Percentiles rank a stretch among this genome's conserved stretches.
phyloP scores from a whole-genome alignment of 2,888 invertebrate species.

The Monopis laevigella region DNA sequence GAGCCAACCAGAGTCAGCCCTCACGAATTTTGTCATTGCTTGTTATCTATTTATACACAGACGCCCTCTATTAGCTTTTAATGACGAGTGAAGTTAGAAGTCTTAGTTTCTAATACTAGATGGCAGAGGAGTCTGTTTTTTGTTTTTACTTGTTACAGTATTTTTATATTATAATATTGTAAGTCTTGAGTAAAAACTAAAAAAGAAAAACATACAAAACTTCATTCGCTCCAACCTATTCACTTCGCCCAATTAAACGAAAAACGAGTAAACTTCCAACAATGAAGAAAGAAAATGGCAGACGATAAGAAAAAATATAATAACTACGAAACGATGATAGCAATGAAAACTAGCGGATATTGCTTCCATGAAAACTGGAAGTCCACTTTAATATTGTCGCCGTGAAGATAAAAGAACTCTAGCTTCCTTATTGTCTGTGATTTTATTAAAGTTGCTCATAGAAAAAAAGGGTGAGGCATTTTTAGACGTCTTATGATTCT shows the following conservation, averaged over 20 bases:
- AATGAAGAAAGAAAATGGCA: constrained; percentile 5
- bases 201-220: no score
- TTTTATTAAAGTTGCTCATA: constrained; percentile 1
- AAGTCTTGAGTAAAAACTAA: no score
- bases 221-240: neutral
- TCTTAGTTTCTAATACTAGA: no score
- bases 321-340: constrained; percentile 2
- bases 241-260: constrained; percentile 1
- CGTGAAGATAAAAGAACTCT: constrained; percentile 10
- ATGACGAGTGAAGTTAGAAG: no score
- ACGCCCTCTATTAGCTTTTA: no score
- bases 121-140: no score
- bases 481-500: neutral
- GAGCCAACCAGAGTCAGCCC: no score
- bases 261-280: neutral
- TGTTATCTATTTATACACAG: no score
- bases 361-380: constrained; percentile 13
- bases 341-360: constrained; percentile 11
- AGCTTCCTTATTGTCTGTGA: constrained; percentile 9
- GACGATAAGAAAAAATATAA: constrained; percentile 8
- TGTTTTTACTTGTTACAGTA: no score
- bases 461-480: neutral
- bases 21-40: no score
- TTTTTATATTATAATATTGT: no score
- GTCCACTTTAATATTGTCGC: constrained; percentile 12